Conservation (phyloP, 2,113 vertebrate genomes). For the Paralichthys olivaceus region DNA sequence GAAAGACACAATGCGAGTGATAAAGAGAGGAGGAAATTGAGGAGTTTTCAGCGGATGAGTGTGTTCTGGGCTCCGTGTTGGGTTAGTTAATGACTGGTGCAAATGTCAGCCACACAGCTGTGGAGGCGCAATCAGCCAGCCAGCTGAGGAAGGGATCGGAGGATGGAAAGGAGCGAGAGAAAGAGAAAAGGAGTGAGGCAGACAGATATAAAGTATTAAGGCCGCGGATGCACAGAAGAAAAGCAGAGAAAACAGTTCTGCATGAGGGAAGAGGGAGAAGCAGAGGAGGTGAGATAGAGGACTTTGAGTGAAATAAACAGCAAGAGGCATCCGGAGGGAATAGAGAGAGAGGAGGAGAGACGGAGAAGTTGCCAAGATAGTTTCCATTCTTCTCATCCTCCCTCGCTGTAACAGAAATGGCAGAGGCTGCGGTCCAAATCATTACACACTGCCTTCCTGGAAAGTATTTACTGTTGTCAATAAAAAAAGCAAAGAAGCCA, state of each 20-base stretch:
- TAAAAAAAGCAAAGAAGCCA: constrained; percentile 38
- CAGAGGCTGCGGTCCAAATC: constrained; percentile 66
- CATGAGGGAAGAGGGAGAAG: constrained; percentile 26
- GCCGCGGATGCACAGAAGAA: constrained; percentile 25
- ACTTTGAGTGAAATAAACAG: constrained; percentile 66
- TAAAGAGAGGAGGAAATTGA: constrained; percentile 55
- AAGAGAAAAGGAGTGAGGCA: constrained; percentile 21
- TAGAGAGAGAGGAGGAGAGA: constrained; percentile 30
- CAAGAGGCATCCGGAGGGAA: constrained; percentile 62
- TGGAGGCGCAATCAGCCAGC: constrained; percentile 67
- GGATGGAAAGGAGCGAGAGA: constrained; percentile 22
- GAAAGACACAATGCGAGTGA: constrained; percentile 11
- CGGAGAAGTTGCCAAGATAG: constrained; percentile 73
- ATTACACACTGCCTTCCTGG: constrained; percentile 68
- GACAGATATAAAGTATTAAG: constrained; percentile 56
- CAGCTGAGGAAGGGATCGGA: constrained; percentile 62
- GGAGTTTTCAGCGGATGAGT: constrained; percentile 65
- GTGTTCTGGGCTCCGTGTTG: constrained; percentile 68
- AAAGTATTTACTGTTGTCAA: constrained; percentile 71
- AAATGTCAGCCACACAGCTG: constrained; percentile 73
- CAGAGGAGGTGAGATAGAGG: constrained; percentile 67
- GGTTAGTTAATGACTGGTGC: constrained; percentile 77
- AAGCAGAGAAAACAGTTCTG: constrained; percentile 45
- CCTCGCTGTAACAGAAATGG: constrained; percentile 61
- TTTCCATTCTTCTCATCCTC: constrained; percentile 73